Conservation (phyloP, 2,797 vertebrate genomes). For the Brachyalestes nurse region DNA sequence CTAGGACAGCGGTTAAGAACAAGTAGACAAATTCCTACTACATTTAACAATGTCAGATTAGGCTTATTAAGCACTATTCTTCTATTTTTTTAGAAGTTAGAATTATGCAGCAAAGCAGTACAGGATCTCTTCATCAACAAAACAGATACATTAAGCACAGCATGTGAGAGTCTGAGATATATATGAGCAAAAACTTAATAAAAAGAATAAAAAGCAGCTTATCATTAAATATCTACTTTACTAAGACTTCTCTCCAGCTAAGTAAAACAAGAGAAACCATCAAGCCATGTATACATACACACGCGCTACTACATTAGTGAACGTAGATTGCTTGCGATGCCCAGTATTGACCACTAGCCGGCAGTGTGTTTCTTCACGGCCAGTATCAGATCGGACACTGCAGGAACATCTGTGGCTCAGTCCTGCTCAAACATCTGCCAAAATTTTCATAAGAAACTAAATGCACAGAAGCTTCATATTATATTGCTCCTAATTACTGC, state of each 20-base stretch:
- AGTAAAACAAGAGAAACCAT: too few species aligned
- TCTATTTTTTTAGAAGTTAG: neutral
- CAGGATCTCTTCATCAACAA: neutral
- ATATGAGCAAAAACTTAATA: neutral
- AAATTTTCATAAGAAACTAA: too few species aligned
- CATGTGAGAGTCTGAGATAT: neutral
- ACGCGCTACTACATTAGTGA: neutral
- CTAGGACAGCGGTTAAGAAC: neutral
- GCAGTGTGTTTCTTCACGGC: neutral
- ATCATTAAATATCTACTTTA: too few species aligned
- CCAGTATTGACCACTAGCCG: constrained; percentile 31
- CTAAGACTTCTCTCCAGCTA: too few species aligned
- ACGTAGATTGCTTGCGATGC: neutral
- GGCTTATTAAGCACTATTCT: neutral
- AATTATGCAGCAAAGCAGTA: neutral
- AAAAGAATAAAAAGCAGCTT: too few species aligned
- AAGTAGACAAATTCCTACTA: neutral
- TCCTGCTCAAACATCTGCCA: neutral
- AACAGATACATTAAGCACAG: neutral
- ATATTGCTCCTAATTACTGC: too few species aligned
- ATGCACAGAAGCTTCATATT: too few species aligned
- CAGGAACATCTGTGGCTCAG: neutral
- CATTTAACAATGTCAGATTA: neutral
- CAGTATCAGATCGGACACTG: neutral
- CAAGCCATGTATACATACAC: neutral